phyloP scores from a whole-genome alignment of 2,113 vertebrate genomes.

The Onychorhynchus coronatus region DNA sequence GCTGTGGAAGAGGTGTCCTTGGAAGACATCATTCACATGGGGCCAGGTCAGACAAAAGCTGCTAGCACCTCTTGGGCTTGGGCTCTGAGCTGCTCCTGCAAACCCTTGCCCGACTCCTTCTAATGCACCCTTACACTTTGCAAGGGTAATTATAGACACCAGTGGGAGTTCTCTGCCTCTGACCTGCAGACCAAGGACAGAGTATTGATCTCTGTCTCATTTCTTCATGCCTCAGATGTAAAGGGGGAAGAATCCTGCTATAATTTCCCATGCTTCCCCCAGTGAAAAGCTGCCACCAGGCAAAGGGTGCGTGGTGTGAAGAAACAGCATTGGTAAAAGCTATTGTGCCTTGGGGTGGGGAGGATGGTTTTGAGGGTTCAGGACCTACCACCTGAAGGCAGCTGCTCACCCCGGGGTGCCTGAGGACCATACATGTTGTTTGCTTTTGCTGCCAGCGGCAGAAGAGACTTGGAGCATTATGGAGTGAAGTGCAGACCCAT shows the following conservation, averaged over 20 bases:
- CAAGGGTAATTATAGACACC: not conserved
- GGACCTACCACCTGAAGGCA: not conserved
- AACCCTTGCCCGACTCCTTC: not conserved
- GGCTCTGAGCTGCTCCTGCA: not conserved
- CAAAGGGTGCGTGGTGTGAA: rapidly evolving
- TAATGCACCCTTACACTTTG: not conserved
- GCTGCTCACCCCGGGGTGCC: not conserved
- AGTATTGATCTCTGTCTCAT: not conserved
- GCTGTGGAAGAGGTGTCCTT: constrained; percentile 22
- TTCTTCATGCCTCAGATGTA: not conserved
- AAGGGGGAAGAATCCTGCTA: not conserved
- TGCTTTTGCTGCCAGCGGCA: not conserved
- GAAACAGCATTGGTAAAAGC: not conserved
- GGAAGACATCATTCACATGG: not conserved
- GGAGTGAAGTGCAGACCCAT: rapidly evolving
- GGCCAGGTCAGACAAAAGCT: not conserved
- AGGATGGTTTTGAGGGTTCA: not conserved
- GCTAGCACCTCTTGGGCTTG: not conserved
- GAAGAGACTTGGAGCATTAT: rapidly evolving
- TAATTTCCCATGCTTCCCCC: rapidly evolving
- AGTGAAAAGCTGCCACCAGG: not conserved
- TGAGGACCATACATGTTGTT: rapidly evolving
- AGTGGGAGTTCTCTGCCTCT: not conserved
- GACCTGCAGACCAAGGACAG: not conserved
- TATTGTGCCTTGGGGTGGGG: not conserved